Conservation (phyloP, 2,113 vertebrate genomes). For the Panthera uncia region DNA sequence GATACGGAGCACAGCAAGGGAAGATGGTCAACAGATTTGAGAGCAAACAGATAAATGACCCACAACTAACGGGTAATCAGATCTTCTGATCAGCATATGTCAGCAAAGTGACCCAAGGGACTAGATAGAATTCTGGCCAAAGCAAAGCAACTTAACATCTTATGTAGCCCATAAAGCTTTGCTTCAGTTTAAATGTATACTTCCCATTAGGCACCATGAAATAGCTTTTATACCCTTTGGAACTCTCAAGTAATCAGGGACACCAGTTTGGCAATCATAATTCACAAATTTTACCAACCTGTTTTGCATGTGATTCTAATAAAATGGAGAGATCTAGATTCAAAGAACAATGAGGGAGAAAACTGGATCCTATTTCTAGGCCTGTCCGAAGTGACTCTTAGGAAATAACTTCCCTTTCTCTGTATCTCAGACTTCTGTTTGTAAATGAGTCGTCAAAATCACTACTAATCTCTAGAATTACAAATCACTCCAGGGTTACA, state of each 20-base stretch:
- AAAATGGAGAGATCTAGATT: background rate
- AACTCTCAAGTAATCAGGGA: background rate
- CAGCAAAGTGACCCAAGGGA: constrained; percentile 13
- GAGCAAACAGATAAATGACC: background rate
- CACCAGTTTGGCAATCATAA: background rate
- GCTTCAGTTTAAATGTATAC: background rate
- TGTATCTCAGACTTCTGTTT: background rate
- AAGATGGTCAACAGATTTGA: background rate
- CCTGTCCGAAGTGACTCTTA: background rate
- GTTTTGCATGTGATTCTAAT: background rate
- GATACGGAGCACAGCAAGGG: background rate
- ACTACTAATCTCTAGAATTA: constrained; percentile 30
- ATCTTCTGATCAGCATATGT: background rate
- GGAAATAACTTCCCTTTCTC: constrained; percentile 18
- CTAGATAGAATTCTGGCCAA: background rate
- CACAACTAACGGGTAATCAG: background rate
- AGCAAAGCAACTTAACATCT: background rate
- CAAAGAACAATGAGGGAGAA: background rate
- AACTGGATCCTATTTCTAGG: background rate
- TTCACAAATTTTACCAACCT: background rate
- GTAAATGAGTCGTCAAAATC: background rate
- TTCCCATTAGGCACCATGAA: background rate
- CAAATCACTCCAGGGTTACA: background rate
- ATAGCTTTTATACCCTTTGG: background rate
- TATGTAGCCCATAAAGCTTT: background rate